These are phyloP conservation scores for Blennius ocellaris DNA, from an alignment of 2,113 vertebrate species.

Conservation along the genomic window DNA sequence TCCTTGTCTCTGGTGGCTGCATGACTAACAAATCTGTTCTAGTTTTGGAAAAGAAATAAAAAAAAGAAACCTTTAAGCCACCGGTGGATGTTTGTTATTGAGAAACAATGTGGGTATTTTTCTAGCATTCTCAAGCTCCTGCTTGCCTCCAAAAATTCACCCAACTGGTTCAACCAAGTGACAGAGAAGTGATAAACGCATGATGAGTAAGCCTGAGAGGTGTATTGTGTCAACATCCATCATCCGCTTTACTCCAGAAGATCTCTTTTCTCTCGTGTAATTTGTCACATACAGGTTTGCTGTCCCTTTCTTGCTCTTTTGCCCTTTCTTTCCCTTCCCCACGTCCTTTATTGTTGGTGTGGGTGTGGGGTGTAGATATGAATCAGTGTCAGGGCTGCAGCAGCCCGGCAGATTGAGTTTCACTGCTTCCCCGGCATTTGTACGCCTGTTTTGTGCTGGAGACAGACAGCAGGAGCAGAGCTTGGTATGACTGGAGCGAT, in stretches of 20 bases:
- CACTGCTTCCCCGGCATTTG: constrained; percentile 26
- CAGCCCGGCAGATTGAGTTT: constrained; percentile 35
- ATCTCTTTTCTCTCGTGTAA: neutral
- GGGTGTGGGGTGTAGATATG: constrained; percentile 30
- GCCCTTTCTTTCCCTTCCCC: neutral
- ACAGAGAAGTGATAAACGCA: constrained; percentile 12
- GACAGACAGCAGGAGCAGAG: constrained; percentile 8
- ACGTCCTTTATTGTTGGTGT: neutral
- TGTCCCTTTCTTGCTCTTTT: constrained; percentile 14
- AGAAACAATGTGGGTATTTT: constrained; percentile 40
- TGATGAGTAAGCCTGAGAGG: constrained; percentile 6
- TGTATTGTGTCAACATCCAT: constrained; percentile 27
- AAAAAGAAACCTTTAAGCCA: constrained; percentile 33
- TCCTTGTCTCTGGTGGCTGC: neutral
- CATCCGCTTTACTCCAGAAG: neutral
- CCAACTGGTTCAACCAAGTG: constrained; percentile 46
- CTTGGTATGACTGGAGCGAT: neutral
- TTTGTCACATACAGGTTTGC: constrained; percentile 29
- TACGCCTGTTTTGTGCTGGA: constrained; percentile 19
- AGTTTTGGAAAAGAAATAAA: too few relatives aligned
- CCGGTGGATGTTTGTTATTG: constrained; percentile 34
- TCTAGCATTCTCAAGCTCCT: neutral
- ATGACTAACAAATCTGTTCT: constrained; percentile 33
- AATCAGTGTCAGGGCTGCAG: constrained; percentile 36
- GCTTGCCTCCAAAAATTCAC: constrained; percentile 5